phyloP scores from a whole-genome alignment of 2,888 invertebrate genomes.

The Pristionchus fissidentatus region DNA sequence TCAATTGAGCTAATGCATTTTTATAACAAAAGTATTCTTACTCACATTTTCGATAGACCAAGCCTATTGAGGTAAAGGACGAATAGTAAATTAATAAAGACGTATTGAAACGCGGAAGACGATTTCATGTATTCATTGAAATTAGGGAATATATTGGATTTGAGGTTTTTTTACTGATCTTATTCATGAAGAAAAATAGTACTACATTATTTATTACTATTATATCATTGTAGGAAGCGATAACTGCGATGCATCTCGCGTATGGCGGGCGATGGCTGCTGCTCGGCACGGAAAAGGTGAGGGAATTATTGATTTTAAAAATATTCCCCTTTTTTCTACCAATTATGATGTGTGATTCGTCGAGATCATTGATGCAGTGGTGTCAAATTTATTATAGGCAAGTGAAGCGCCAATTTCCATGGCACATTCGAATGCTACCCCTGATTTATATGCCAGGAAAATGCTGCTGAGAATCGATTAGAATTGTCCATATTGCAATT shows the following conservation, averaged over 20 bases:
- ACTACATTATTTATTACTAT: no score
- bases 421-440: not conserved
- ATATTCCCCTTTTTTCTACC: not conserved
- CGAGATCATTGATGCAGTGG: not conserved
- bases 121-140: no score
- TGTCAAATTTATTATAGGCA: not conserved
- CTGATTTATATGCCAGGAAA: no score
- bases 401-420: not conserved
- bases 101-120: no score
- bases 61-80: no score
- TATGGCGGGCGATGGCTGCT: slow-evolving; percentile 98
- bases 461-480: no score
- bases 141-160: not conserved
- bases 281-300: slow-evolving; percentile 88
- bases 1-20: not conserved
- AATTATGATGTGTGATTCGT: not conserved
- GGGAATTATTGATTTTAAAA: not conserved
- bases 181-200: no score
- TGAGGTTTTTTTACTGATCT: no score
- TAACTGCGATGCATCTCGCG: slow-evolving; percentile 93
- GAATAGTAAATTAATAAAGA: no score
- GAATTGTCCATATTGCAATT: no score
- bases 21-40: not conserved
- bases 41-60: not conserved
- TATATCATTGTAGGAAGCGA: slow-evolving; percentile 78